These are phyloP conservation scores for Cylas formicarius DNA, from an alignment of 1,140 invertebrate genomes.

Conservation along the genomic window DNA sequence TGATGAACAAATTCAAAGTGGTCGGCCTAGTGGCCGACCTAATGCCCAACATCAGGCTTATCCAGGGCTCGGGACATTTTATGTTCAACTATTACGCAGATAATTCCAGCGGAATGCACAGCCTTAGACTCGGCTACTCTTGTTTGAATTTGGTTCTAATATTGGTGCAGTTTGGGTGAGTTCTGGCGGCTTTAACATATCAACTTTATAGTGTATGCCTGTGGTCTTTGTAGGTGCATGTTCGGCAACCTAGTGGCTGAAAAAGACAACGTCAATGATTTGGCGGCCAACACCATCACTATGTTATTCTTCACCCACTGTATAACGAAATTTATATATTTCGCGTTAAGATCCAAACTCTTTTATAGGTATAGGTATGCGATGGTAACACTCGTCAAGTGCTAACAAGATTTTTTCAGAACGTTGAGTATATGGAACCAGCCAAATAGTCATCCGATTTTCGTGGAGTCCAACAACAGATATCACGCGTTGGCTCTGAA, in stretches of 20 bases:
- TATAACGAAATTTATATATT: slow-evolving; percentile 65
- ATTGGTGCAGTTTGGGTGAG: slow-evolving; percentile 53
- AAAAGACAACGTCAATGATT: slow-evolving; percentile 68
- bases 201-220: slow-evolving; percentile 1
- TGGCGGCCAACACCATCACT: slow-evolving; percentile 75
- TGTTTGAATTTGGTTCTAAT: slow-evolving; percentile 55
- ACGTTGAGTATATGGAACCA: slow-evolving; percentile 72
- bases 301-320: slow-evolving; percentile 71
- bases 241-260: slow-evolving; percentile 61
- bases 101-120: slow-evolving; percentile 45
- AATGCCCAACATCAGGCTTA: slow-evolving; percentile 71
- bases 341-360: slow-evolving; percentile 62
- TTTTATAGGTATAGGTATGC: slow-evolving; percentile 57
- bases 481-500: slow-evolving; percentile 65
- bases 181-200: no score
- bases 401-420: slow-evolving; percentile 37
- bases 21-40: slow-evolving; percentile 71
- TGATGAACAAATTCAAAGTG: slow-evolving; percentile 54
- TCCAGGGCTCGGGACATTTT: slow-evolving; percentile 68
- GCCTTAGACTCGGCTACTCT: slow-evolving; percentile 54
- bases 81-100: slow-evolving; percentile 67
- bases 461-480: slow-evolving; percentile 69
- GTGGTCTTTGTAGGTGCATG: slow-evolving; percentile 44
- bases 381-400: not conserved
- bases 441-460: slow-evolving; percentile 72